Percentiles rank a stretch among this genome's conserved stretches.
phyloP scores from a whole-genome alignment of 2,797 vertebrate genomes.

The Heliangelus exortis region DNA sequence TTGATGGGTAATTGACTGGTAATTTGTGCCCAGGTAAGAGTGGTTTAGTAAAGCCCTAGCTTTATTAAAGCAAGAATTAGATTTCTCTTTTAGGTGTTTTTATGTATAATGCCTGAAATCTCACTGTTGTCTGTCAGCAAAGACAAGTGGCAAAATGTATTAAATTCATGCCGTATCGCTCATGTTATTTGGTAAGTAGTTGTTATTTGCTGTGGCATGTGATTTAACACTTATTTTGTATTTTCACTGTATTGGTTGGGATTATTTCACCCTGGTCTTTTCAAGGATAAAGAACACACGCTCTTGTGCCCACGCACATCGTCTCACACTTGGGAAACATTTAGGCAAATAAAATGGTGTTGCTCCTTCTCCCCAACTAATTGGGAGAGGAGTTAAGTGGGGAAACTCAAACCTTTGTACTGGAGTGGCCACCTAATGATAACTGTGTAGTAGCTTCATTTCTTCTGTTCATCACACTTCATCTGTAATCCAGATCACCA shows the following conservation, averaged over 20 bases:
- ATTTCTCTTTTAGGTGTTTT: not conserved
- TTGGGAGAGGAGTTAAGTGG: not conserved
- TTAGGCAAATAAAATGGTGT: not conserved
- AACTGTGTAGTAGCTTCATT: not conserved
- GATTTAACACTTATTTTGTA: not conserved
- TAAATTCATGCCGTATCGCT: not conserved
- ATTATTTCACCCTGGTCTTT: not conserved
- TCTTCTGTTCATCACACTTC: not conserved
- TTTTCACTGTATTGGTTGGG: not conserved
- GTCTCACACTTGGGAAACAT: not conserved
- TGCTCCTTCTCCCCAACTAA: not conserved
- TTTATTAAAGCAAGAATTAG: not conserved
- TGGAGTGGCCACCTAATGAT: not conserved
- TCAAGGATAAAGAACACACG: not conserved
- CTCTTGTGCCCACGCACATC: not conserved
- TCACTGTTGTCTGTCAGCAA: not conserved
- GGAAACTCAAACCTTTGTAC: not conserved
- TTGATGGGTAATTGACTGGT: accelerated
- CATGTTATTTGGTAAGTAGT: not conserved
- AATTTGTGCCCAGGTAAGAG: not conserved
- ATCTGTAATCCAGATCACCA: not conserved
- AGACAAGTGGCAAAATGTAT: not conserved
- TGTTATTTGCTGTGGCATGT: not conserved
- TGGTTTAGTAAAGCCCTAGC: not conserved
- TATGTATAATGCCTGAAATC: not conserved